Evolutionary conservation across 2,797 vertebrate species (phyloP).

Genomic region (Dendrocincla fuliginosa): DNA sequence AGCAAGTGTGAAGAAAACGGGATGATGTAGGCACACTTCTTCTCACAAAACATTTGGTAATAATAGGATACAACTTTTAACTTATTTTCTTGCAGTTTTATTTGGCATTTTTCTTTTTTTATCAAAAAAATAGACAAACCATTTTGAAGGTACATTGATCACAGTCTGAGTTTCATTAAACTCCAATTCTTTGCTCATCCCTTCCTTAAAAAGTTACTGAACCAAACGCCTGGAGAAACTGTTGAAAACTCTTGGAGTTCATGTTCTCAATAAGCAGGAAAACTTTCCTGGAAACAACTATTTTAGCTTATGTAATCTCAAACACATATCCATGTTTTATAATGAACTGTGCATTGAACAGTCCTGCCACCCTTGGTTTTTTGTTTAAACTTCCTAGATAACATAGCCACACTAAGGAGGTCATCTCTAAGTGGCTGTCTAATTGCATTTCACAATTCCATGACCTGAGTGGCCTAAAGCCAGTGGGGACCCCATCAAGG

Average conservation of each 20-base stretch:
- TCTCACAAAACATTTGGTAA: neutral
- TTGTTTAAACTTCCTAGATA: neutral
- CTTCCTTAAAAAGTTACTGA: neutral
- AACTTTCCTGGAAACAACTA: neutral
- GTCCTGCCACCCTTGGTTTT: neutral
- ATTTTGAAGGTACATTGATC: neutral
- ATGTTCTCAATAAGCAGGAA: neutral
- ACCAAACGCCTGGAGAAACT: neutral
- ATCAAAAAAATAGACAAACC: neutral
- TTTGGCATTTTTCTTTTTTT: neutral
- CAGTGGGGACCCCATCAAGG: neutral
- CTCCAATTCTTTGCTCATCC: neutral
- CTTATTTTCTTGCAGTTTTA: neutral
- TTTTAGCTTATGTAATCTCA: neutral
- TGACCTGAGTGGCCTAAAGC: neutral
- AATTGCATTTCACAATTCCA: conserved; percentile 33
- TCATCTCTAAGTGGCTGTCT: conserved; percentile 19
- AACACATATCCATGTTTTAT: neutral
- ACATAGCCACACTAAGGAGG: neutral
- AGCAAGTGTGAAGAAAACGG: neutral
- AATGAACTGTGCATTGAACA: neutral
- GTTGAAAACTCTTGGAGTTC: neutral
- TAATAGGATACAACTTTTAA: neutral
- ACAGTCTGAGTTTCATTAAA: neutral
- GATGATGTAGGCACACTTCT: neutral